Percentiles rank a stretch among this genome's conserved stretches.
Conservation (phyloP, 92 coral and sea anemone genomes). For the Parazoanthus atlanticus region DNA sequence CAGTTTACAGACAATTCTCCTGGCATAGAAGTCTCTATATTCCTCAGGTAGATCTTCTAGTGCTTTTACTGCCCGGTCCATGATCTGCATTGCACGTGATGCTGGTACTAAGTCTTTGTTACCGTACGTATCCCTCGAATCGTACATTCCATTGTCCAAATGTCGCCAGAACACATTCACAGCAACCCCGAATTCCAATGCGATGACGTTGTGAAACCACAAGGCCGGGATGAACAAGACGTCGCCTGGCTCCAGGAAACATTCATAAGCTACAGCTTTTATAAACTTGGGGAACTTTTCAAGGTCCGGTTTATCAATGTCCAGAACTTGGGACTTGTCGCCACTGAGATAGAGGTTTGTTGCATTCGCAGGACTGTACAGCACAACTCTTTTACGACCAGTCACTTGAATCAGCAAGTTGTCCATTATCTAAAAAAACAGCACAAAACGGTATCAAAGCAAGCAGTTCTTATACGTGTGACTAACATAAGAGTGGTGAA, state of each 20-base stretch:
- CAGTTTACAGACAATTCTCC: constrained; percentile 75
- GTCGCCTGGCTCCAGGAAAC: constrained; percentile 79
- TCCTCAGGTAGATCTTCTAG: constrained; percentile 76
- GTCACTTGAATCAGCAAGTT: constrained; percentile 74
- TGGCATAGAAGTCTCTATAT: constrained; percentile 82
- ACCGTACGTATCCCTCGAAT: constrained; percentile 80
- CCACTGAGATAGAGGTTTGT: constrained; percentile 82
- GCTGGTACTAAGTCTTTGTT: constrained; percentile 87
- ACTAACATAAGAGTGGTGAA: too few species aligned
- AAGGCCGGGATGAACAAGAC: constrained; percentile 81
- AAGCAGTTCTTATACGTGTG: too few species aligned
- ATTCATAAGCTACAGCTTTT: constrained; percentile 61
- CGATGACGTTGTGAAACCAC: constrained; percentile 88
- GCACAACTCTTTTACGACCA: constrained; percentile 80
- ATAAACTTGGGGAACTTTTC: constrained; percentile 65
- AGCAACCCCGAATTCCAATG: constrained; percentile 82
- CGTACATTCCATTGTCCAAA: constrained; percentile 62
- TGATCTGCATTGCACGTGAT: constrained; percentile 81
- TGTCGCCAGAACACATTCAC: constrained; percentile 91
- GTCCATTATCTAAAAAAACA: constrained; percentile 72
- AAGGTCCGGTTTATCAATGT: constrained; percentile 78
- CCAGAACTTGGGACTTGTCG: constrained; percentile 80
- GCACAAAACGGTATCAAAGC: not conserved
- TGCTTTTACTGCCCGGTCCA: constrained; percentile 75
- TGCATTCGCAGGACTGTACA: constrained; percentile 80